Percentiles rank a stretch among this genome's conserved stretches.
phyloP scores from a whole-genome alignment of 2,888 invertebrate species.

The Meteorus cinctellus region DNA sequence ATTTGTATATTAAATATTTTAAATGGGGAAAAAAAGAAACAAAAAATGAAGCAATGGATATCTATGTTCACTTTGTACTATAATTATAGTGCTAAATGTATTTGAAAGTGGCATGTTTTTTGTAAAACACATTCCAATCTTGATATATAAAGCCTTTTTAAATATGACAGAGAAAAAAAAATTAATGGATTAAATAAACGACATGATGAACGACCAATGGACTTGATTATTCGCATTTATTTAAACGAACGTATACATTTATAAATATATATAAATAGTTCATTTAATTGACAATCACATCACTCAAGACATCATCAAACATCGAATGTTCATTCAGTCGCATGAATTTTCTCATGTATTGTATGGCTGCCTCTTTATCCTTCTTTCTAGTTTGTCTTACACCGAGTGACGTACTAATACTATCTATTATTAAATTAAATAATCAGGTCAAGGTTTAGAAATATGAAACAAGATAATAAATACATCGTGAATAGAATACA shows the following conservation, averaged over 20 bases:
- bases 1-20: constrained; percentile 68
- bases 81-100: constrained; percentile 59
- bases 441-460: constrained; percentile 24
- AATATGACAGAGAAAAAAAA: constrained; percentile 29
- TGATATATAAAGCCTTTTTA: constrained; percentile 41
- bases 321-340: neutral
- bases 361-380: constrained; percentile 22
- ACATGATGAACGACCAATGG: neutral
- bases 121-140: constrained; percentile 39
- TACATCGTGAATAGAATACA: constrained; percentile 9
- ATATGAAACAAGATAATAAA: neutral
- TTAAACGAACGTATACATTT: neutral
- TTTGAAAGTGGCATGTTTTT: constrained; percentile 39
- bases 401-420: neutral
- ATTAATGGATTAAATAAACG: constrained; percentile 18
- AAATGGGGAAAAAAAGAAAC: constrained; percentile 57
- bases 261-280: neutral
- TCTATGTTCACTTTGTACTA: constrained; percentile 69
- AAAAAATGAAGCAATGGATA: constrained; percentile 27
- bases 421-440: constrained; percentile 31
- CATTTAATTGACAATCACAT: neutral
- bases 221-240: neutral
- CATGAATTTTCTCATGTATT: constrained; percentile 23
- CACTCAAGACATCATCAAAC: neutral
- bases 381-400: neutral